Base-by-base conservation (phyloP, 1,140 invertebrate genomes). In the Drosophila dunni region DNA sequence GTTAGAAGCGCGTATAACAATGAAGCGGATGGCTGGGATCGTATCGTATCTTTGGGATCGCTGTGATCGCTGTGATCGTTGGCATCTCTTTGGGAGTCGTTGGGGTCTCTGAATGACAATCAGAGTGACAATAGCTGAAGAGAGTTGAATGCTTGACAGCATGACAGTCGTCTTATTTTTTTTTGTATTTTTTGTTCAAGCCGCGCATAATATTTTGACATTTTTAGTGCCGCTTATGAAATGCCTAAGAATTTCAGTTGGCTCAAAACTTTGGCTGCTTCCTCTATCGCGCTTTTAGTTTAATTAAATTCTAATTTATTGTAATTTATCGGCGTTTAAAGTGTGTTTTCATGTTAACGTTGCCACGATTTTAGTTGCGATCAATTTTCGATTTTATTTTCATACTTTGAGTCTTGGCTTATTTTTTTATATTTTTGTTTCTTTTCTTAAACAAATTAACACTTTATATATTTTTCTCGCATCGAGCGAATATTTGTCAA, bases 281-380 rank as follows among this genome's bases (percentile, higher is more conserved):
- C 45, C 51, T 56, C 44, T 38, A 40, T 69, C 45, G 48, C 46
- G 51, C 69, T 90, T 78, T 89, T 76, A 81, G 75, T 89, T 89
- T 89, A 88, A 89, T 88, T 88, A 88, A 88, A 88, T 89, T 80
- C 80, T 78, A 89, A 88, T 88, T 88, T 88, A 89, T 88, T 89
- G 74, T 69, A 78, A 75, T 88, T 88, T 88, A 88, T 84, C 77
- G 70, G 1, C 51, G 62, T 38, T 78, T 73, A 81, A 80, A 89
- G 84, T 88, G 84, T 84, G 68, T 88, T 88, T 84, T 72, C 84
- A 81, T 88, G 84, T 70, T 62, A 76, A 76, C 67, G 60, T 42
- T 58, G 67, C 29, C 64, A 54, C 40, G 46, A 73, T 67, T 53
- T 75, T 53, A 40, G 44, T 38, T 48, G 42, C 45, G 61, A 70